Percentiles rank a stretch among this genome's conserved stretches.
phyloP scores from a whole-genome alignment of 2,113 vertebrate genomes.

The Scomber scombrus region DNA sequence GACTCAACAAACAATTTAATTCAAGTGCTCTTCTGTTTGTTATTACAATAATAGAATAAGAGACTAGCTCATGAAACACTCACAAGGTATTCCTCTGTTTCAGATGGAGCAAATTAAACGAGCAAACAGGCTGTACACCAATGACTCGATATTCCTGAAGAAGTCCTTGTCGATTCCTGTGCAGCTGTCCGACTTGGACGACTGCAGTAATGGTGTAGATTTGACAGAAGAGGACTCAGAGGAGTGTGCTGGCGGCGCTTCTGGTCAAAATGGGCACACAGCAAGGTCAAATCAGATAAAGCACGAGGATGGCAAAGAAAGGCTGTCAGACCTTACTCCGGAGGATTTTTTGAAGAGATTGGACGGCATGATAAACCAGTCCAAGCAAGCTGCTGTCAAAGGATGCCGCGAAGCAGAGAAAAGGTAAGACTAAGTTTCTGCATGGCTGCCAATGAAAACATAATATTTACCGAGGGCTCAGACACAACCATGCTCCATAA shows the following conservation, averaged over 20 bases:
- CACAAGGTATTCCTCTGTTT: slow-evolving; percentile 14
- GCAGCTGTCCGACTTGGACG: slow-evolving; percentile 68
- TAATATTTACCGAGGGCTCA: not conserved
- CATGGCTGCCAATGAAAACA: not conserved
- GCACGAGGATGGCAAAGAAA: not conserved
- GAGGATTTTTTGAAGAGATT: slow-evolving; percentile 89
- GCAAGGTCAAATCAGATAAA: slow-evolving; percentile 31
- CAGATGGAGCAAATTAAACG: slow-evolving; percentile 96
- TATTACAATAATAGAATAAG: not conserved
- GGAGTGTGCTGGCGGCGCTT: not conserved
- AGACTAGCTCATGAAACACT: not conserved
- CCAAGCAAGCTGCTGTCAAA: slow-evolving; percentile 88
- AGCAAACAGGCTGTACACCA: slow-evolving; percentile 94
- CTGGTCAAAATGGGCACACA: slow-evolving; percentile 39
- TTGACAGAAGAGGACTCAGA: slow-evolving; percentile 34
- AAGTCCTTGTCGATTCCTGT: slow-evolving; percentile 89
- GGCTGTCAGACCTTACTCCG: slow-evolving; percentile 84
- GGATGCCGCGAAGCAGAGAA: slow-evolving; percentile 78
- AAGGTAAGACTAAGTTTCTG: slow-evolving; percentile 62
- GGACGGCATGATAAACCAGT: slow-evolving; percentile 89
- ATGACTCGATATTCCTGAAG: slow-evolving; percentile 95
- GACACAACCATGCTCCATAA: not conserved
- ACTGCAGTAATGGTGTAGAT: slow-evolving; percentile 61
- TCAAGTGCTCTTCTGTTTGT: too few relatives aligned
- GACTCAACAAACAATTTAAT: too few relatives aligned